Conservation (phyloP, 2,888 invertebrate species). For the Leptothorax acervorum region DNA sequence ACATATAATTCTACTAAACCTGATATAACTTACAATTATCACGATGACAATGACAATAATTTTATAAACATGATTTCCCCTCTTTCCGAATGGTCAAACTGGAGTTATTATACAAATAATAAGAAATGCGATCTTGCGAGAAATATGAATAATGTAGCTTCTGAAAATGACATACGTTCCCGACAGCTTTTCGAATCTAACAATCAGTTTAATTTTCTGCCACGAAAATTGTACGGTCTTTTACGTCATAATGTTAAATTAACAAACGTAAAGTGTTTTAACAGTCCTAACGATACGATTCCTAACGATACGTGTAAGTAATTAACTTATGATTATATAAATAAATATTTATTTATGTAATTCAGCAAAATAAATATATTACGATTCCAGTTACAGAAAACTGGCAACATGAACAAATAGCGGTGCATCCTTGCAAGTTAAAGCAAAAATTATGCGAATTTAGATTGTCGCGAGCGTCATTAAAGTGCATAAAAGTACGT, state of each 20-base stretch:
- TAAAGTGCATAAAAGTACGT: conserved; percentile 75
- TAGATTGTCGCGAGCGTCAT: conserved; percentile 69
- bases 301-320: conserved; percentile 8
- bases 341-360: background rate
- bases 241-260: conserved; percentile 67
- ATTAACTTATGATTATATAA: background rate
- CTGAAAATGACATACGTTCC: background rate
- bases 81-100: conserved; percentile 80
- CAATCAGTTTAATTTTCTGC: conserved; percentile 71
- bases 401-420: conserved; percentile 55
- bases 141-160: background rate
- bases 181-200: background rate
- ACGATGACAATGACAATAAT: background rate
- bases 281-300: conserved; percentile 14
- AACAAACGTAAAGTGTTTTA: conserved; percentile 48
- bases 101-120: conserved; percentile 71
- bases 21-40: background rate
- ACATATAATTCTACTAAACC: background rate
- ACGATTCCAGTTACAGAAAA: conserved; percentile 46
- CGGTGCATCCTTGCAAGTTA: conserved; percentile 72
- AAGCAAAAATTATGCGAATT: conserved; percentile 70
- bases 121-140: background rate
- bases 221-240: conserved; percentile 70
- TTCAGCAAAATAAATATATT: background rate
- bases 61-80: background rate